Conservation (phyloP, 1,140 invertebrate genomes). For the Phortica variegata region DNA sequence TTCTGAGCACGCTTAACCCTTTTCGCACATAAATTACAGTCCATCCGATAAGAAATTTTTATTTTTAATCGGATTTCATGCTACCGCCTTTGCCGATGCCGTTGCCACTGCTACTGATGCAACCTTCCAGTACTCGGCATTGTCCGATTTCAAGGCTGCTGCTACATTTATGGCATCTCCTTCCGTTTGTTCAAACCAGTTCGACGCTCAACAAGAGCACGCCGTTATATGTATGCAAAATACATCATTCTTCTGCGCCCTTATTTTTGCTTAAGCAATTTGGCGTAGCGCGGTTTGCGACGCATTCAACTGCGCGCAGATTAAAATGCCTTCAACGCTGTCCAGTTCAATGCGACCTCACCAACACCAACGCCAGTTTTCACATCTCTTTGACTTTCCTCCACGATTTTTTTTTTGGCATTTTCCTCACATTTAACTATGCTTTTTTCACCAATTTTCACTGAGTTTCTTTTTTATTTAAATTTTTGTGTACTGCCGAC, state of each 20-base stretch:
- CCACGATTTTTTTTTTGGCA: too few species aligned
- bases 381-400: neutral
- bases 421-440: too few species aligned
- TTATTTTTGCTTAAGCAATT: too few species aligned
- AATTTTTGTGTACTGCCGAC: too few species aligned
- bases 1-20: conserved; percentile 34
- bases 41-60: conserved; percentile 56
- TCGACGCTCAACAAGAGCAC: too few species aligned
- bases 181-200: conserved; percentile 17
- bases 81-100: conserved; percentile 21
- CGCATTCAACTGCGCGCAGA: conserved; percentile 15
- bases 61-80: conserved; percentile 58
- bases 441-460: conserved; percentile 20
- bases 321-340: conserved; percentile 31
- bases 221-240: too few species aligned
- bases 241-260: too few species aligned
- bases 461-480: too few species aligned
- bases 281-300: conserved; percentile 6
- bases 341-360: too few species aligned
- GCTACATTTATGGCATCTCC: conserved; percentile 48
- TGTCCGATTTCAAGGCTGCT: conserved; percentile 35
- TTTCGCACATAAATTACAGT: conserved; percentile 57
- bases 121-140: conserved; percentile 22
- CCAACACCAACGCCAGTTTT: too few species aligned
- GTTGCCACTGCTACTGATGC: too few species aligned